A percentile compares a stretch with the other conserved stretches of the same genome.
phyloP scores from a whole-genome alignment of 2,888 invertebrate genomes.

The Amphipoea oculea region DNA sequence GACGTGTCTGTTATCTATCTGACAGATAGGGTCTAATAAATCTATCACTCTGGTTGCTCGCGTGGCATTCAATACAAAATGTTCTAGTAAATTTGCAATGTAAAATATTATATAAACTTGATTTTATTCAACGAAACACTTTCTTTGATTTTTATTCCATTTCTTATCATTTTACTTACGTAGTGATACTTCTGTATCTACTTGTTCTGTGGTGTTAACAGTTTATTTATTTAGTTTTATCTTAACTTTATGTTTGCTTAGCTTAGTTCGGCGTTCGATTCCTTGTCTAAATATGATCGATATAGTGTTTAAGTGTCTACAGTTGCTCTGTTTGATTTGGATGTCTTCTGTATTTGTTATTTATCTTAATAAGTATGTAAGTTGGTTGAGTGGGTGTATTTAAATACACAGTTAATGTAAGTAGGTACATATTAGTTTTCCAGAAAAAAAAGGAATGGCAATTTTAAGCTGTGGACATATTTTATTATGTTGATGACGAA shows the following conservation, averaged over 20 bases:
- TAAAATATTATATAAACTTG: neutral
- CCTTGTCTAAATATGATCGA: constrained; percentile 52
- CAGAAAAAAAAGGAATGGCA: neutral
- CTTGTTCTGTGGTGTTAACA: constrained; percentile 3
- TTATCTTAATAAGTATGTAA: constrained; percentile 18
- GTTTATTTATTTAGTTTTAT: constrained; percentile 50
- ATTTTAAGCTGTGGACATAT: neutral
- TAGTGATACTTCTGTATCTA: constrained; percentile 27
- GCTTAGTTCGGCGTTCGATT: constrained; percentile 40
- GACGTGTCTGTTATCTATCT: constrained; percentile 15
- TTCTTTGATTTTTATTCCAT: neutral
- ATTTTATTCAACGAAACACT: neutral
- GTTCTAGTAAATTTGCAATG: neutral
- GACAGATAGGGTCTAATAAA: constrained; percentile 21
- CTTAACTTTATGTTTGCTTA: constrained; percentile 35
- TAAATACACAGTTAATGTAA: neutral
- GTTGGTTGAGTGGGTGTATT: constrained; percentile 18
- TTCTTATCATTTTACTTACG: neutral
- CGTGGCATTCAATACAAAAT: neutral
- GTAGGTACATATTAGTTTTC: neutral
- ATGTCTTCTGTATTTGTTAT: constrained; percentile 15
- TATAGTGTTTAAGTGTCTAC: constrained; percentile 20
- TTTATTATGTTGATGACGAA: neutral
- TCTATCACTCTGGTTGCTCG: neutral
- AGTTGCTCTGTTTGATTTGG: constrained; percentile 30